Evolutionary conservation across 2,113 vertebrate genomes (phyloP).

Genomic region (Verasper variegatus): DNA sequence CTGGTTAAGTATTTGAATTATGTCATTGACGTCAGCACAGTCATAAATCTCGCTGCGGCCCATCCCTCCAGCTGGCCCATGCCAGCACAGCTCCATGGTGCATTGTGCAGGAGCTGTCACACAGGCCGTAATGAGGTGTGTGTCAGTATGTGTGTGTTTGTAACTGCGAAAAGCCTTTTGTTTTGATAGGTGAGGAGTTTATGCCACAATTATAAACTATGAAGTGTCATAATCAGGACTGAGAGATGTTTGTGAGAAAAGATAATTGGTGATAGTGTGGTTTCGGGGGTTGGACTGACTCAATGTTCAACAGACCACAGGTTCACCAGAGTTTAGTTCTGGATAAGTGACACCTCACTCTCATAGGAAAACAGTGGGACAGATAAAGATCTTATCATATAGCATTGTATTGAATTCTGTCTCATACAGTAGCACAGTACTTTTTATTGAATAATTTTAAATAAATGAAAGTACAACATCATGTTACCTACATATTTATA

Average conservation of each 20-base stretch:
- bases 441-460: not conserved
- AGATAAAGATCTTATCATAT: not conserved
- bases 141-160: slow-evolving; percentile 27
- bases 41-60: slow-evolving; percentile 94
- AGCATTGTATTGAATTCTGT: not conserved
- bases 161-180: slow-evolving; percentile 46
- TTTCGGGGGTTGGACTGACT: slow-evolving; percentile 44
- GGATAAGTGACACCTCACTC: not conserved
- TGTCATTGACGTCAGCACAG: slow-evolving; percentile 99
- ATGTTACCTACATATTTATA: too few species aligned
- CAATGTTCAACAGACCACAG: too few species aligned
- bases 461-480: not conserved
- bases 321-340: not conserved
- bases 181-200: slow-evolving; percentile 63
- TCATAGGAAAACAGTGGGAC: not conserved
- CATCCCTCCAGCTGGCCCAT: slow-evolving; percentile 86
- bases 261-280: slow-evolving; percentile 21
- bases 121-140: slow-evolving; percentile 74
- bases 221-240: slow-evolving; percentile 23
- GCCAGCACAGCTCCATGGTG: slow-evolving; percentile 89
- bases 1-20: slow-evolving; percentile 99
- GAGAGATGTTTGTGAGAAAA: slow-evolving; percentile 46
- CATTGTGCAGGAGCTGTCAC: slow-evolving; percentile 83
- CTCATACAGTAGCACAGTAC: not conserved
- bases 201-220: slow-evolving; percentile 38